Conservation (phyloP, 2,113 vertebrate species). For the Aphyosemion australe region DNA sequence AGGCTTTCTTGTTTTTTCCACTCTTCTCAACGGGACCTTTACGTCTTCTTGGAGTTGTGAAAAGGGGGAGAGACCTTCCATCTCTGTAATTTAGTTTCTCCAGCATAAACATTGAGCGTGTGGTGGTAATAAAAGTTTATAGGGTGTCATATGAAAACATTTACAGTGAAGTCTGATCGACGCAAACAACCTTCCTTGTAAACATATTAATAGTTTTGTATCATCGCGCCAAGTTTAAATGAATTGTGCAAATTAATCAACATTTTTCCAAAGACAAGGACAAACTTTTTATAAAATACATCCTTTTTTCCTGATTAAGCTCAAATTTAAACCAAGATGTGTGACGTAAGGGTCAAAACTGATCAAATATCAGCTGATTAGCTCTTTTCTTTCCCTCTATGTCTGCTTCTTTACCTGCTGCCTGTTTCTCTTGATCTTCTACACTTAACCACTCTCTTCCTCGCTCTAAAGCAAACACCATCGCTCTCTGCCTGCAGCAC, state of each 20-base stretch:
- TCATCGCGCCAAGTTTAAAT: conserved; percentile 51
- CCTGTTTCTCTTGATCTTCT: background rate
- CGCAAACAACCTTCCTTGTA: conserved; percentile 46
- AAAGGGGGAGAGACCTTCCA: conserved; percentile 3
- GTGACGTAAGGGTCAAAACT: too few species aligned
- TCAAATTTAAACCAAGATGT: background rate
- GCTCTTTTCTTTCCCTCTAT: background rate
- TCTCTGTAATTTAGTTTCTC: conserved; percentile 21
- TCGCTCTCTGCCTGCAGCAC: conserved; percentile 49
- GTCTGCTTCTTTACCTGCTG: background rate
- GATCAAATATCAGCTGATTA: too few species aligned
- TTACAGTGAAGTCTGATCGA: conserved; percentile 47
- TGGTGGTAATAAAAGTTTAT: conserved; percentile 52
- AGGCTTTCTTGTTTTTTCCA: background rate
- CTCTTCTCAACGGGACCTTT: background rate
- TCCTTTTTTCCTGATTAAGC: too few species aligned
- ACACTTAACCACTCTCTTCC: background rate
- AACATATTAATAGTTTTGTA: conserved; percentile 34
- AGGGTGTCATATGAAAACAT: conserved; percentile 55
- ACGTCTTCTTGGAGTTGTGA: conserved; percentile 13
- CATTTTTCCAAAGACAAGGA: conserved; percentile 9
- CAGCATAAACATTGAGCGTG: conserved; percentile 18
- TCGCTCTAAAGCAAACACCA: conserved; percentile 12
- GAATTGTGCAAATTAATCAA: conserved; percentile 52
- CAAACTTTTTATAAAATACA: too few species aligned